Evolutionary conservation across 2,888 invertebrate genomes (phyloP), one percentile per base, ranked within the genome.

Genomic region (Megalurothrips usitatus): DNA sequence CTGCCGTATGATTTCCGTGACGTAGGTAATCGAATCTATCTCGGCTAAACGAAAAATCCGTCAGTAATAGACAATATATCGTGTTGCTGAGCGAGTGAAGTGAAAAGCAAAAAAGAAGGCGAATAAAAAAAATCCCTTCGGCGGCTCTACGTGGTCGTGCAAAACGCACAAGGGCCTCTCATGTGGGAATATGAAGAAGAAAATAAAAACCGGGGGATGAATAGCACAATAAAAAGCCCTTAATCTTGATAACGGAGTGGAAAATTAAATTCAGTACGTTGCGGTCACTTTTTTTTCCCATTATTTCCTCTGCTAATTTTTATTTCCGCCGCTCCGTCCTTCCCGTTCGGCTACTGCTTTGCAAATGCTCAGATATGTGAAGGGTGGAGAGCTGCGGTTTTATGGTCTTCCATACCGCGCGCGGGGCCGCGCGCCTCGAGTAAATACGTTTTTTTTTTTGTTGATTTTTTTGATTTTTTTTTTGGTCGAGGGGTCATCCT

Each of bases 191-290:
- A 43, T 58, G 58, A 17, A 19, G 58, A 0, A 17, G 19, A 58
- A 17, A 58, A 58, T 58, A 58, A 58, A 58, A 58, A 58, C 34
- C 2, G n/a, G 58, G n/a, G 58, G 17, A 58, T 58, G n/a, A 75
- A 75, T 26, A 26, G 68, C 68, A 26, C 23, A 75, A 75, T 75
- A 23, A 75, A 75, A 75, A 75, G 23, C 68, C 19, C 68, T 26
- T 75, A 75, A 75, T 75, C 68, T 75, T 75, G 68, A 75, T 75
- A 75, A 75, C 68, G 68, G 68, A 75, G 68, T 75, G 68, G 68
- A 75, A 75, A 75, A 75, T 75, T 75, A 75, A 75, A 75, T 75
- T 75, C 68, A 75, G 68, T 75, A 26, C 26, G 34, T 43, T n/a
- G 34, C 34, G 34, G 34, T 12, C 68, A 75, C 26, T 26, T 75